Conservation (phyloP, 2,797 vertebrate species). For the Phyllotis vaccarum region DNA sequence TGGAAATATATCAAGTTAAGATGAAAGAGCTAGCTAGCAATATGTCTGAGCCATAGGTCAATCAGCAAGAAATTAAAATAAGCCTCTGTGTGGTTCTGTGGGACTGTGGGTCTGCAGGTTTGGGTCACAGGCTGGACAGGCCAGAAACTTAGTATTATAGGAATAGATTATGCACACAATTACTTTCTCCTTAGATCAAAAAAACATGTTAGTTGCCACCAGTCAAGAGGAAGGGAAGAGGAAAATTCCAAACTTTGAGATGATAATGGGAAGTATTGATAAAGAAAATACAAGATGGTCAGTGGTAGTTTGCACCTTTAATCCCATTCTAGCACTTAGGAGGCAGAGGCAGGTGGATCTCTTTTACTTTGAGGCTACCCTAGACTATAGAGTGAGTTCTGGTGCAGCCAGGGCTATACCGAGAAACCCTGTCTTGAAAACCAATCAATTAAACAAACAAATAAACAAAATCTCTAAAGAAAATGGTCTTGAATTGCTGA, state of each 20-base stretch:
- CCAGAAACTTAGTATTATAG: no score
- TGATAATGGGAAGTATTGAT: constrained; percentile 49
- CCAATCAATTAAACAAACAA: background rate
- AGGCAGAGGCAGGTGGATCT: background rate
- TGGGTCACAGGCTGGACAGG: no score
- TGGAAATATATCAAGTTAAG: no score
- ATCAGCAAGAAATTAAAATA: no score
- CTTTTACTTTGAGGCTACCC: background rate
- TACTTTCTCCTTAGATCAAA: constrained; percentile 61
- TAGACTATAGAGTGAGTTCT: background rate
- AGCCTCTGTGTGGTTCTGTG: no score
- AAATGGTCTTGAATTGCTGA: constrained; percentile 35
- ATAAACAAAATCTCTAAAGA: background rate
- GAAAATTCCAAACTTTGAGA: constrained; percentile 69
- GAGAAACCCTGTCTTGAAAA: background rate
- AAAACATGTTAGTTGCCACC: background rate
- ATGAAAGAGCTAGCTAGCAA: no score
- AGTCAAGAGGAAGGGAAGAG: constrained; percentile 46
- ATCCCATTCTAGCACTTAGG: background rate
- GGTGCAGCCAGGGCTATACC: background rate
- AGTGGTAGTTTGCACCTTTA: background rate
- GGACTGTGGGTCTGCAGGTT: no score
- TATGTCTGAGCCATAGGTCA: no score
- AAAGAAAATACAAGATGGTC: constrained; percentile 15
- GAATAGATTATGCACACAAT: constrained; percentile 64